phyloP scores from a whole-genome alignment of 2,797 vertebrate genomes.

The Vultur gryphus region DNA sequence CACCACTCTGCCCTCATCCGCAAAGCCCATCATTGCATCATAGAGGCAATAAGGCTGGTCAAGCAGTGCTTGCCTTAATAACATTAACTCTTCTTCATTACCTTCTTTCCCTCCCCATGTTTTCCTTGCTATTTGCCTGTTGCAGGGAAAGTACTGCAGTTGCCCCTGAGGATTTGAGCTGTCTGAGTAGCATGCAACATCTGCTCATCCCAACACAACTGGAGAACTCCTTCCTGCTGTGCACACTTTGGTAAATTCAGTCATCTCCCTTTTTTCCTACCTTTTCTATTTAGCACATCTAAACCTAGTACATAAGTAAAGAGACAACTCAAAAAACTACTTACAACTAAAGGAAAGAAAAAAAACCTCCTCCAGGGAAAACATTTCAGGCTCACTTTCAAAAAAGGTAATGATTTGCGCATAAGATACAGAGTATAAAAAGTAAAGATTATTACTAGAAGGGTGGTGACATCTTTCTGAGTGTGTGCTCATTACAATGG shows the following conservation, averaged over 20 bases:
- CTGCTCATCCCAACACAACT: neutral
- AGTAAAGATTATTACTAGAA: neutral
- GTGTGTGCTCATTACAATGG: neutral
- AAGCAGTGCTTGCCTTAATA: neutral
- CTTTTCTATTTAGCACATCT: neutral
- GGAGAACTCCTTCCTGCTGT: neutral
- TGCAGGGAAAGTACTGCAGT: neutral
- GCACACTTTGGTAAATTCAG: neutral
- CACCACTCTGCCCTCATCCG: neutral
- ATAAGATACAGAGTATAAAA: neutral
- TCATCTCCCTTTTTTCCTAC: neutral
- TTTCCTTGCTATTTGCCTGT: neutral
- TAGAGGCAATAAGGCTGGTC: neutral
- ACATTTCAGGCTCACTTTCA: neutral
- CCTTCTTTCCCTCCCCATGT: neutral
- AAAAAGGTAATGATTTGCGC: neutral
- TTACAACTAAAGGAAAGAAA: neutral
- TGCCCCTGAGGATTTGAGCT: neutral
- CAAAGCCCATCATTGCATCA: neutral
- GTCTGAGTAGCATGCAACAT: neutral
- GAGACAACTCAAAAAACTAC: neutral
- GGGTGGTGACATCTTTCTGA: neutral
- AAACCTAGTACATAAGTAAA: neutral
- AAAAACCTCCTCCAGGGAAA: neutral
- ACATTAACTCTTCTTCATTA: neutral